Evolutionary conservation across 1,140 invertebrate species (phyloP).

Genomic region (Chionoecetes opilio): DNA sequence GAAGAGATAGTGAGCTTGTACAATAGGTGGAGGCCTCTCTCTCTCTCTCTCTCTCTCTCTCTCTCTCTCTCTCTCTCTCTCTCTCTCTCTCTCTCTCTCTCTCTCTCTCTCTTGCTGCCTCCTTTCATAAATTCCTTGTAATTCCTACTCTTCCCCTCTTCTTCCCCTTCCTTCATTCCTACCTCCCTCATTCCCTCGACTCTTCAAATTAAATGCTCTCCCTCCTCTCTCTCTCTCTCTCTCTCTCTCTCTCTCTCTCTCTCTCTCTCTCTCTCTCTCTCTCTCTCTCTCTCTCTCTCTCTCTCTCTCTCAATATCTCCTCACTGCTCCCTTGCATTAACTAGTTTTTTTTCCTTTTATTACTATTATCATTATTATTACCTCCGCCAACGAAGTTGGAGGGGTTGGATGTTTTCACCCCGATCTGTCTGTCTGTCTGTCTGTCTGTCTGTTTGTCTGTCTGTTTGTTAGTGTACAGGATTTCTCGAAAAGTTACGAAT

Average conservation of each 20-base stretch:
- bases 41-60: background rate
- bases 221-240: background rate
- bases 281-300: constrained; percentile 39
- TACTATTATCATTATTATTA: too few relatives aligned
- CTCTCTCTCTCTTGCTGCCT: background rate
- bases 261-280: background rate
- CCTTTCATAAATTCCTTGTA: background rate
- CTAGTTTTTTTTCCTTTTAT: too few relatives aligned
- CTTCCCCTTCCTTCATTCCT: background rate
- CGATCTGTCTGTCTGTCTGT: too few relatives aligned
- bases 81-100: background rate
- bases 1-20: background rate
- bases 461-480: too few relatives aligned
- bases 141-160: background rate
- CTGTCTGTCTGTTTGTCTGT: too few relatives aligned
- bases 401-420: too few relatives aligned
- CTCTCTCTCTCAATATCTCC: constrained; percentile 34
- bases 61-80: background rate
- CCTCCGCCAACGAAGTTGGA: too few relatives aligned
- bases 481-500: too few relatives aligned
- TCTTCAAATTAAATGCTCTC: too few relatives aligned
- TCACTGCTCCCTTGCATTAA: too few relatives aligned
- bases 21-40: background rate
- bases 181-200: background rate
- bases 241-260: constrained; percentile 31